A percentile compares a stretch with the other conserved stretches of the same genome.
Evolutionary conservation across 2,888 invertebrate species (phyloP).

Genomic region (Heliconius cydno): DNA sequence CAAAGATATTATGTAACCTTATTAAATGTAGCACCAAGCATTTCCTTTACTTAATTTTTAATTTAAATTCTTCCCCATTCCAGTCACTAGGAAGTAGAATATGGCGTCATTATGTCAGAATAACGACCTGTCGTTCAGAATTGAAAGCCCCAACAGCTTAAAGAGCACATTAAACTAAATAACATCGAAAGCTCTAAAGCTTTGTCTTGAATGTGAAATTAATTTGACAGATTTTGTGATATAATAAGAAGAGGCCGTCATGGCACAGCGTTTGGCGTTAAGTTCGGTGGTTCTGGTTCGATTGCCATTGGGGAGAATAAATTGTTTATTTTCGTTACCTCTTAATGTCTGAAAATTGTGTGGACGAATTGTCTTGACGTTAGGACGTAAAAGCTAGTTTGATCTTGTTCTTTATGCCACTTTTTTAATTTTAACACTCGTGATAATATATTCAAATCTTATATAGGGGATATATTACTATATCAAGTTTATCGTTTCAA

Average conservation of each 20-base stretch:
- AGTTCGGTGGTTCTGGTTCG: neutral
- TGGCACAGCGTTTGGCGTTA: neutral
- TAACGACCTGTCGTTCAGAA: constrained; percentile 40
- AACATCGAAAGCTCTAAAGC: constrained; percentile 37
- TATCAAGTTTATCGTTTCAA: too few species aligned
- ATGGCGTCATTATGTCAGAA: constrained; percentile 34
- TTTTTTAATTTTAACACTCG: too few species aligned
- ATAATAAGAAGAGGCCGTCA: neutral
- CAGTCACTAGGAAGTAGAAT: constrained; percentile 19
- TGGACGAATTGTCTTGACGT: too few species aligned
- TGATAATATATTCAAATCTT: too few species aligned
- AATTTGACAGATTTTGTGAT: constrained; percentile 15
- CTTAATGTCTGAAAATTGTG: too few species aligned
- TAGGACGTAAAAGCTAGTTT: too few species aligned
- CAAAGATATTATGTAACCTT: neutral
- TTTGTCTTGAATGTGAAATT: constrained; percentile 34
- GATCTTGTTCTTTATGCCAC: too few species aligned
- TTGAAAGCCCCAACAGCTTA: constrained; percentile 36
- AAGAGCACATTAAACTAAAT: constrained; percentile 41
- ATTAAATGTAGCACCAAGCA: neutral
- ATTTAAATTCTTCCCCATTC: constrained; percentile 23
- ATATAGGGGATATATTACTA: too few species aligned
- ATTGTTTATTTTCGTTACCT: too few species aligned
- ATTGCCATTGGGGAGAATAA: neutral
- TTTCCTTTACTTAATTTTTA: constrained; percentile 12